A percentile compares a stretch with the other conserved stretches of the same genome.
Evolutionary conservation across 35 echinoderm and acorn worm species (phyloP).

Genomic region (Holothuria glaberrima): DNA sequence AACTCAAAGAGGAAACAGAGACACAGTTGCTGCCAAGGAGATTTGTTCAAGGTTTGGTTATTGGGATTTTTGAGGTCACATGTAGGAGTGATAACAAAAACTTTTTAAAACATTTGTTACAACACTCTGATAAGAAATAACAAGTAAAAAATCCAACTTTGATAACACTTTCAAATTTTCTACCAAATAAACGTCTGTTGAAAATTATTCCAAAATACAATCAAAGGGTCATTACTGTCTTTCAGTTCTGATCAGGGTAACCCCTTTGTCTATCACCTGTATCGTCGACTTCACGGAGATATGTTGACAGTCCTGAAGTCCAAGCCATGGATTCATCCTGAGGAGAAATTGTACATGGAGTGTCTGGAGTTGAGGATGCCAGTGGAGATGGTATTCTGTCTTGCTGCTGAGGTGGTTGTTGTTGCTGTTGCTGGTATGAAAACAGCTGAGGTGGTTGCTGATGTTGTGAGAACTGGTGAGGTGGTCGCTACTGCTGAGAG

Average conservation of each 20-base stretch:
- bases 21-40: no score
- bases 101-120: background rate
- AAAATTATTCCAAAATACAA: no score
- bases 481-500: background rate
- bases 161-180: background rate
- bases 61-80: constrained; percentile 7
- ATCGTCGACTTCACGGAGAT: constrained; percentile 1
- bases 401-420: constrained; percentile 5
- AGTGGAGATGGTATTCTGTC: background rate
- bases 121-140: constrained; percentile 2
- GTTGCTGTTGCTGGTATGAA: background rate
- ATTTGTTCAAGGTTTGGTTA: background rate
- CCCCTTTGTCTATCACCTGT: background rate
- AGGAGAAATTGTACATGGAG: background rate
- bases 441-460: background rate
- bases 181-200: background rate
- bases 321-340: background rate
- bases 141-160: constrained; percentile 2
- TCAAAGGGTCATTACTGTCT: constrained; percentile 1
- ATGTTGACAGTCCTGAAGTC: constrained; percentile 8
- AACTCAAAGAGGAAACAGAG: no score
- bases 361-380: constrained; percentile 12
- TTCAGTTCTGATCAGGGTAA: constrained; percentile 1
- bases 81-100: constrained; percentile 3
- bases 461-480: no score